Evolutionary conservation across 2,797 vertebrate species (phyloP).

Genomic region (Poecile montanus): DNA sequence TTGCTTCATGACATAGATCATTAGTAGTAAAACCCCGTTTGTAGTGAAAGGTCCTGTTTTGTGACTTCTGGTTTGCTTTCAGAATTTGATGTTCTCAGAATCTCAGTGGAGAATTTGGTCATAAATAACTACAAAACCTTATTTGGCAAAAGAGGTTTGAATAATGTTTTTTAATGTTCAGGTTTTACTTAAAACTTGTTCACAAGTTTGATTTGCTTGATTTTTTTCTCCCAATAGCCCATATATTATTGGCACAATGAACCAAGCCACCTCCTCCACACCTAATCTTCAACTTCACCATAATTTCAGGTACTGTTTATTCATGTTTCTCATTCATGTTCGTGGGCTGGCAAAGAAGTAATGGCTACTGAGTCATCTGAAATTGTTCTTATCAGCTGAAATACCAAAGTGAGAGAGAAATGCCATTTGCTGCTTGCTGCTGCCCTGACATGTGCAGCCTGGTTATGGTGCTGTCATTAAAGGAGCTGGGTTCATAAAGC

Average conservation of each 20-base stretch:
- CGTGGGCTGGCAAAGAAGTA: neutral
- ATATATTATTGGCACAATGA: slow-evolving; percentile 98
- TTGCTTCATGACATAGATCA: neutral
- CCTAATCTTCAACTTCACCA: slow-evolving; percentile 98
- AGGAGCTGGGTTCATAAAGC: neutral
- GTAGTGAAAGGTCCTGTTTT: neutral
- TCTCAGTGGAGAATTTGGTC: neutral
- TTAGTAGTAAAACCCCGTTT: neutral
- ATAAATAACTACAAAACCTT: neutral
- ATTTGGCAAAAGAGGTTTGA: neutral
- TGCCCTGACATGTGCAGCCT: neutral
- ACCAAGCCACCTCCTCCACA: slow-evolving; percentile 95
- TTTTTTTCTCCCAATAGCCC: slow-evolving; percentile 75
- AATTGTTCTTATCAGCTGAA: slow-evolving; percentile 21
- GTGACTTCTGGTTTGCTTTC: neutral
- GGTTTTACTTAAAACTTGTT: neutral
- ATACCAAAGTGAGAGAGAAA: neutral
- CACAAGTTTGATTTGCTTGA: neutral
- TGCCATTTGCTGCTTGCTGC: neutral
- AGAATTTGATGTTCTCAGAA: neutral
- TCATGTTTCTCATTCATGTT: neutral
- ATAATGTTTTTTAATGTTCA: neutral
- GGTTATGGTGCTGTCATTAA: neutral
- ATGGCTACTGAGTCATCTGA: slow-evolving; percentile 19
- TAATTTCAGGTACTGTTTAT: slow-evolving; percentile 90